Base-by-base conservation (phyloP, 92 coral and sea anemone species). In the Galaxea fascicularis region DNA sequence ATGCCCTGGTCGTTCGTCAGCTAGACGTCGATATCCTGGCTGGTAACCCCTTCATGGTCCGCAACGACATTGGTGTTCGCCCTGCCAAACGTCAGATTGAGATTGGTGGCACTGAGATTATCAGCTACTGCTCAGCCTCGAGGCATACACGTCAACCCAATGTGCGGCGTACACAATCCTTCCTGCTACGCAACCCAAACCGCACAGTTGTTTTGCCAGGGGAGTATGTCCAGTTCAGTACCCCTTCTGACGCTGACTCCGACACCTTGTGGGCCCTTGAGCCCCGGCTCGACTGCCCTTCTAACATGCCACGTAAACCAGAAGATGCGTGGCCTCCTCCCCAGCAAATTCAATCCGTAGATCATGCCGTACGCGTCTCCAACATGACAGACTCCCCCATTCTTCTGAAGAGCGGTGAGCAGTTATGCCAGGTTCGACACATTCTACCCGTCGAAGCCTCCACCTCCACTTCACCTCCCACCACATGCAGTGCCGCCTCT, bases 191-290 rank as follows among this genome's bases (percentile, higher is more conserved):
- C 85, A 79, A 68, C 78, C 86, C 87, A 31, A 31, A 62, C 39
- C 77, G 24, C 69, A 82, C 91, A 7, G 82, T 82, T 20, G 86
- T 90, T 18, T 29, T 86, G 30, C 90, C 88, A 28, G 82, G 85
- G n/a, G 80, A 76, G 9, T 84, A 91, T 66, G 49, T 91, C 26
- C 85, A 88, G 85, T 71, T 91, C 69, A 27, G 63, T 52, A 84
- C 92, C 21, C 90, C 94, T 58, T 66, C 35, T 60, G 91, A 87
- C 64, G 65, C 87, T 52, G 84, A 90, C 45, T 80, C 91, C 30
- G 91, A 91, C 56, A 62, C 77, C 77, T 30, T 88, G 79, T 91
- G 94, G 92, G 87, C 92, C 85, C 90, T 84, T 4, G 82, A 76
- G 59, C 87, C 88, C 44, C 28, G 88, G 27, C 85, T 85, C 10